Evolutionary conservation across 2,797 vertebrate species (phyloP).

Genomic region (Sebastes itinus): DNA sequence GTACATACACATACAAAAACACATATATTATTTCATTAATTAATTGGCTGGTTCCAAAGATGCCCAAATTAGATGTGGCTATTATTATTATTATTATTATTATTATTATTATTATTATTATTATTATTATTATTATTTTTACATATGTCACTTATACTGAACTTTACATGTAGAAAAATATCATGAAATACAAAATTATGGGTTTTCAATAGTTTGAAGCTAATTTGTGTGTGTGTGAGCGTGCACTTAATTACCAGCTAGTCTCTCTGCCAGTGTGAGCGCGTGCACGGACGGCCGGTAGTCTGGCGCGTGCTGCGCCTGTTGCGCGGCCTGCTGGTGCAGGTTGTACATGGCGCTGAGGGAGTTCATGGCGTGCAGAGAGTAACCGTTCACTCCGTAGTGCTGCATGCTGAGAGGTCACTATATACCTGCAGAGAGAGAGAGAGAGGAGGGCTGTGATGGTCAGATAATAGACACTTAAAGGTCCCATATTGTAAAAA

Average conservation of each 20-base stretch:
- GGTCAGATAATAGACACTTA: too few species aligned
- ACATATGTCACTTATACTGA: neutral
- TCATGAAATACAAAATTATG: neutral
- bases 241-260: constrained; percentile 93
- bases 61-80: neutral
- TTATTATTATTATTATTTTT: too few species aligned
- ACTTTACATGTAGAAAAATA: neutral
- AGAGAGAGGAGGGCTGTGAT: neutral
- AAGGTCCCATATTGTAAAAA: too few species aligned
- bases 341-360: constrained; percentile 99
- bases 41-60: neutral
- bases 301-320: constrained; percentile 94
- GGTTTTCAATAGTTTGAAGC: too few species aligned
- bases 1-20: too few species aligned
- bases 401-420: constrained; percentile 89
- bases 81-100: too few species aligned
- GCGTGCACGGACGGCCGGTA: constrained; percentile 96
- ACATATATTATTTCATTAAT: too few species aligned
- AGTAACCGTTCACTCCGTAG: constrained; percentile 97
- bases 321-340: constrained; percentile 97
- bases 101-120: neutral
- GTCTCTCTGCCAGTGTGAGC: constrained; percentile 94
- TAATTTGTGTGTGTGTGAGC: constrained; percentile 7
- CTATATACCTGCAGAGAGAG: constrained; percentile 41
- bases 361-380: constrained; percentile 96